These are phyloP conservation scores for Baccha elongata DNA, from an alignment of 2,888 invertebrate species.

Conservation along the genomic window DNA sequence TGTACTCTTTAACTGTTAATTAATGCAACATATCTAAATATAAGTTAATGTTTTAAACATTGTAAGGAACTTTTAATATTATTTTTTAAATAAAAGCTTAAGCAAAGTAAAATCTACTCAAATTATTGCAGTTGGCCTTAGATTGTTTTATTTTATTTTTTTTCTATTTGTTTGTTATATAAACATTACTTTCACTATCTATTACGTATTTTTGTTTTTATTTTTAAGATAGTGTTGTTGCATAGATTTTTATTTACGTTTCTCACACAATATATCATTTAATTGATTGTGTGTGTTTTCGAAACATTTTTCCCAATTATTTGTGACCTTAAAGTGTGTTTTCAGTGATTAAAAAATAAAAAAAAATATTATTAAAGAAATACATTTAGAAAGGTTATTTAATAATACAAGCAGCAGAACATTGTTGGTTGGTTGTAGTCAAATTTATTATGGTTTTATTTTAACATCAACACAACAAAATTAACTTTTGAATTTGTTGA, in stretches of 20 bases:
- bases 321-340: constrained; percentile 82
- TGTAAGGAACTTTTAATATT: constrained; percentile 1
- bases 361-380: constrained; percentile 14
- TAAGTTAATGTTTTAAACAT: constrained; percentile 48
- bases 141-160: constrained; percentile 24
- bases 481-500: background rate
- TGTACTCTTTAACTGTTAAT: constrained; percentile 42
- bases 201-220: constrained; percentile 47
- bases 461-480: constrained; percentile 9
- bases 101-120: constrained; percentile 72
- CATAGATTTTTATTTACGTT: constrained; percentile 41
- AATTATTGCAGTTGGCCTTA: constrained; percentile 61
- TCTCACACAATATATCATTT: constrained; percentile 60
- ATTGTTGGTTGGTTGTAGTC: constrained; percentile 13
- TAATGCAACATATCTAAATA: constrained; percentile 46
- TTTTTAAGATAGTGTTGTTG: constrained; percentile 62
- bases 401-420: constrained; percentile 52
- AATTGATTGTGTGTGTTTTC: constrained; percentile 72
- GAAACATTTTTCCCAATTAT: constrained; percentile 82
- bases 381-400: constrained; percentile 24
- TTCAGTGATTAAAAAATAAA: constrained; percentile 73
- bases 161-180: constrained; percentile 20
- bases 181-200: constrained; percentile 52
- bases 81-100: constrained; percentile 63
- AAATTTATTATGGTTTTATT: constrained; percentile 3